Base-by-base conservation (phyloP, 2,888 invertebrate genomes). In the Xanthorhoe designata region DNA sequence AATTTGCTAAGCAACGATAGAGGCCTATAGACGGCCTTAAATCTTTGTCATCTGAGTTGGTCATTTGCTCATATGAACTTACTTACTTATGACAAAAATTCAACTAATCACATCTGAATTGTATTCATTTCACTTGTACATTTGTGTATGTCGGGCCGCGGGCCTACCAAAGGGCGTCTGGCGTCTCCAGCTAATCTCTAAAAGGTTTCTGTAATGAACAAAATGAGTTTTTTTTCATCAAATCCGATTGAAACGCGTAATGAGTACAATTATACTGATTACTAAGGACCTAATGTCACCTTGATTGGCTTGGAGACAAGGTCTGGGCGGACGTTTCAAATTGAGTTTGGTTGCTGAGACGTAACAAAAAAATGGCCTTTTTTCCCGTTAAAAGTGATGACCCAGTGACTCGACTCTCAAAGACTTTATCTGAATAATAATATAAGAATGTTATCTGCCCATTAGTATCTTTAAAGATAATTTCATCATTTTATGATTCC, bases 241-340 rank as follows among this genome's bases (percentile, higher is more conserved):
- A 80, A 79, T 81, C 74, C 72, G 71, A 81, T 80, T 77, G 73
- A 72, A 79, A 75, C 73, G 75, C 73, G 70, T 82, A 85, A 87
- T 86, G 83, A 85, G 78, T 71, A 66, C 80, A 85, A 85, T 87
- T 87, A 86, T 78, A 73, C 78, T 81, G 85, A 88, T 86, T 84
- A 84, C 76, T 75, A 71, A 69, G 66, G 51, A 66, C 52, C 61
- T 68, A 68, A 78, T 71, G 73, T 76, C 71, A 73, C 70, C 64
- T 70, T 71, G 65, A 64, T 63, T 64, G 38, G 50, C 42, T 55
- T 18, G 38, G 63, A 58, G 66, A 61, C 64, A 55, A 61, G 56
- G 52, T 61, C 61, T 62, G 61, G 18, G 56, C 45, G 66, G 58
- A 55, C 50, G 8, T 17, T 42, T 19, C 3, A 50, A 50, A 50